Conservation (phyloP, 2,113 vertebrate genomes). For the Catagonus wagneri region DNA sequence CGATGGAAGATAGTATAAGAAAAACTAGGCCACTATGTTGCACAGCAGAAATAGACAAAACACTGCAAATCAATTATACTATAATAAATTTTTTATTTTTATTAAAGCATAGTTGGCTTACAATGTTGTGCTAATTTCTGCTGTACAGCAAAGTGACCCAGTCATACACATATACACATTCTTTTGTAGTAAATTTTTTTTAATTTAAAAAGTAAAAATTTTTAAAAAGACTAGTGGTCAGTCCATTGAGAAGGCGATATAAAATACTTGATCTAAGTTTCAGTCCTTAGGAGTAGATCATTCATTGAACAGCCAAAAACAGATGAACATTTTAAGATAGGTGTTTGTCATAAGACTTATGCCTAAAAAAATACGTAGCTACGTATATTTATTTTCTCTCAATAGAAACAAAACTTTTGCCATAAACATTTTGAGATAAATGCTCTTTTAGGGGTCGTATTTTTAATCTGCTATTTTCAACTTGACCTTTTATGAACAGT, state of each 20-base stretch:
- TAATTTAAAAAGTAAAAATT: too few relatives aligned
- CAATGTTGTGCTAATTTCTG: too few relatives aligned
- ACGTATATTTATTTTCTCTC: slow-evolving; percentile 34
- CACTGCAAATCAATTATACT: too few relatives aligned
- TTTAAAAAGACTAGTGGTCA: not conserved
- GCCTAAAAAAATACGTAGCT: not conserved
- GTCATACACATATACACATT: too few relatives aligned
- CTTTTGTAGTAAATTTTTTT: too few relatives aligned
- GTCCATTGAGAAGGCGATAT: not conserved
- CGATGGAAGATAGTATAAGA: too few relatives aligned
- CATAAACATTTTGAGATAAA: not conserved
- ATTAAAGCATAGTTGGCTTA: too few relatives aligned
- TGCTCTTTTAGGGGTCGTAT: not conserved
- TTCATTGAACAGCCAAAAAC: not conserved
- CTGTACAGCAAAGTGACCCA: too few relatives aligned
- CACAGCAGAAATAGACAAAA: too few relatives aligned
- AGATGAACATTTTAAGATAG: not conserved
- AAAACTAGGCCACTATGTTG: too few relatives aligned
- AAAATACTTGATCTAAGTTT: not conserved
- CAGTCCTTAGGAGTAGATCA: not conserved
- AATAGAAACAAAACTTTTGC: not conserved
- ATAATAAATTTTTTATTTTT: too few relatives aligned
- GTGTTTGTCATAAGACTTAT: not conserved
- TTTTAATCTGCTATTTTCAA: slow-evolving; percentile 29
- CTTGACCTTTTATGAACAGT: slow-evolving; percentile 11